Conservation (phyloP, 1,140 invertebrate genomes). For the Drosophila sechellia region DNA sequence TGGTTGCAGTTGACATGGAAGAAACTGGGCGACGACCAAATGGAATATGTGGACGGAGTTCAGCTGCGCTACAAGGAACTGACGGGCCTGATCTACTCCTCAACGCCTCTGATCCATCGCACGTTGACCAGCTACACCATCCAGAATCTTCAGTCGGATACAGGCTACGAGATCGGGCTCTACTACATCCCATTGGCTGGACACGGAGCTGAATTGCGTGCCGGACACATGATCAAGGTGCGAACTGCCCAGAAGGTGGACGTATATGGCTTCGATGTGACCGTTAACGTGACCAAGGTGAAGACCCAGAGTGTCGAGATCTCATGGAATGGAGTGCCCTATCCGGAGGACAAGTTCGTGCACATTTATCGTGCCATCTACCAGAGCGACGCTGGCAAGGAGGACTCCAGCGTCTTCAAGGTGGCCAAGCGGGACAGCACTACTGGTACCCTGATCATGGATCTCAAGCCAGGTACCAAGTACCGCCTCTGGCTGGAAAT, state of each 20-base stretch:
- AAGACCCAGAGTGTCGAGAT: slow-evolving; percentile 91
- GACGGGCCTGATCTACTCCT: slow-evolving; percentile 89
- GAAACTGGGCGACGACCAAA: slow-evolving; percentile 91
- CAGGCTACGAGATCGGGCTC: slow-evolving; percentile 91
- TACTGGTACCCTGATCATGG: slow-evolving; percentile 88
- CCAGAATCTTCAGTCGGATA: slow-evolving; percentile 89
- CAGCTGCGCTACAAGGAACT: slow-evolving; percentile 89
- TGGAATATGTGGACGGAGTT: slow-evolving; percentile 88
- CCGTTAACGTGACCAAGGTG: slow-evolving; percentile 89
- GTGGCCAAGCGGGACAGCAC: slow-evolving; percentile 92
- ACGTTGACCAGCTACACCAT: slow-evolving; percentile 88
- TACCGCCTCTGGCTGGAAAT: slow-evolving; percentile 94
- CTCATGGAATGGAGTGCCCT: slow-evolving; percentile 92
- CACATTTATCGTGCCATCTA: slow-evolving; percentile 95
- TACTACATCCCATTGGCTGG: slow-evolving; percentile 91
- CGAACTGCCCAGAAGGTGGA: slow-evolving; percentile 87
- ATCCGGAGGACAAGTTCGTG: slow-evolving; percentile 95
- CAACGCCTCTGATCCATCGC: slow-evolving; percentile 91
- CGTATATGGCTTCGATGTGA: slow-evolving; percentile 92
- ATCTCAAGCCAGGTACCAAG: slow-evolving; percentile 92
- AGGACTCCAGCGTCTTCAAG: slow-evolving; percentile 93
- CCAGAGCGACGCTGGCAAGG: slow-evolving; percentile 90
- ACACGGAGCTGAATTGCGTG: slow-evolving; percentile 89
- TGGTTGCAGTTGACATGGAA: slow-evolving; percentile 92
- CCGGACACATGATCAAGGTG: slow-evolving; percentile 88